Conservation (phyloP, 2,113 vertebrate genomes). For the Lophotis ruficrista region DNA sequence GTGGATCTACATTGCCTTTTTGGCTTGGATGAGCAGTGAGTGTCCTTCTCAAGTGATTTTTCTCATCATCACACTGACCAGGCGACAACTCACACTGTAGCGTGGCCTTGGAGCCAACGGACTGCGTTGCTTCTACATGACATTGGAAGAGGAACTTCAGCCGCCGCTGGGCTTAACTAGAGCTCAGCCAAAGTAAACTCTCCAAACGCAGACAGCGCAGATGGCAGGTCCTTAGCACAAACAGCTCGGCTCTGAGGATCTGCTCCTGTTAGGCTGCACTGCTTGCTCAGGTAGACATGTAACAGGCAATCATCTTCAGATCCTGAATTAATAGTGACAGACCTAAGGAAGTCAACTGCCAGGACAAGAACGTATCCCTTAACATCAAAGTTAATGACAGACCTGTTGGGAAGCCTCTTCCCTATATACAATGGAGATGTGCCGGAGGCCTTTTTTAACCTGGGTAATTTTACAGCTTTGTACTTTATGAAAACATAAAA, state of each 20-base stretch:
- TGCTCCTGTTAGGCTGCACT: neutral
- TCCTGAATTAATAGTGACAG: neutral
- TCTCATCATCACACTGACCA: neutral
- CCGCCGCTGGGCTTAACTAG: neutral
- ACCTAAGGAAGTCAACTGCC: neutral
- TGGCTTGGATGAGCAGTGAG: neutral
- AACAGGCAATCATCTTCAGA: neutral
- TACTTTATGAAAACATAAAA: neutral
- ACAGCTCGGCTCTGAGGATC: neutral
- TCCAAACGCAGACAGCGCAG: neutral
- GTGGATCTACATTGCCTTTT: neutral
- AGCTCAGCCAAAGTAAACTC: neutral
- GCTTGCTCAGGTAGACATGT: neutral
- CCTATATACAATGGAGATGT: neutral
- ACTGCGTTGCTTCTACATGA: neutral
- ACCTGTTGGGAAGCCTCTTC: neutral
- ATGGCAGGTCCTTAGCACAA: neutral
- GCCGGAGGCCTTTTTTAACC: neutral
- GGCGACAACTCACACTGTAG: accelerated
- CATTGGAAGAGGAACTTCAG: neutral
- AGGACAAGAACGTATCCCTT: neutral
- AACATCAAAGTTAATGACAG: neutral
- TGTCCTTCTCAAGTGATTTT: neutral
- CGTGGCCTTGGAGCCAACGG: neutral
- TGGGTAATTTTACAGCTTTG: neutral